phyloP scores from a whole-genome alignment of 1,140 invertebrate genomes.

The Colletes gigas region DNA sequence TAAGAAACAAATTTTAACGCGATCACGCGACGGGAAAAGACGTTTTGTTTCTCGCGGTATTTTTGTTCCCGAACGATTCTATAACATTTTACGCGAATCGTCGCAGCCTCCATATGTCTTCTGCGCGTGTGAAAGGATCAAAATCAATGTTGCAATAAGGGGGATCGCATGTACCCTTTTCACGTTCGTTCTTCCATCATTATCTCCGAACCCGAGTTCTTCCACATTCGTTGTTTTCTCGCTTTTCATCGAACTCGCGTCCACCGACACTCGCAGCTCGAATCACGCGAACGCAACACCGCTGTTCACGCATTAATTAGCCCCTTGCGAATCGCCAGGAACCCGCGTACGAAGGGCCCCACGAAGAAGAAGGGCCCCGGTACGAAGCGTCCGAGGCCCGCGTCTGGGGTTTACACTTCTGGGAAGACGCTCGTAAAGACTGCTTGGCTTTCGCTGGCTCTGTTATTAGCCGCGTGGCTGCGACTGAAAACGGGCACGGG shows the following conservation, averaged over 20 bases:
- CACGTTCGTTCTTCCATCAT: background rate
- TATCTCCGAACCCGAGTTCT: background rate
- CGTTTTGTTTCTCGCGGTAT: constrained; percentile 10
- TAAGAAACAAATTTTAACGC: constrained; percentile 53
- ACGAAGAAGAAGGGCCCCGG: constrained; percentile 16
- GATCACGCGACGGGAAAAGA: constrained; percentile 53
- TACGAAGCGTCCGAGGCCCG: background rate
- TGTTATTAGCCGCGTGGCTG: constrained; percentile 77
- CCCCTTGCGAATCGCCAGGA: constrained; percentile 4
- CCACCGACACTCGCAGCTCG: constrained; percentile 28
- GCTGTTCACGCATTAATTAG: constrained; percentile 38
- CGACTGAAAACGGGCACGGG: constrained; percentile 70
- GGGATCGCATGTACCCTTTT: background rate
- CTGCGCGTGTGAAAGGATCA: background rate
- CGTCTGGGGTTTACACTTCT: constrained; percentile 78
- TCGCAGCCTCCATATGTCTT: constrained; percentile 10
- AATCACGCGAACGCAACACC: constrained; percentile 56
- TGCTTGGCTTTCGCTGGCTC: constrained; percentile 73
- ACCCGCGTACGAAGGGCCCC: constrained; percentile 30
- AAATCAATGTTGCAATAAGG: background rate
- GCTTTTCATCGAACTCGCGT: constrained; percentile 41
- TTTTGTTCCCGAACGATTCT: constrained; percentile 7
- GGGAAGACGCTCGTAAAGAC: constrained; percentile 80
- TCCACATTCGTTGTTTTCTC: constrained; percentile 50
- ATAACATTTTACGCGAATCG: constrained; percentile 38